Evolutionary conservation across 2,797 vertebrate genomes (phyloP).

Genomic region (Parauchenoglanis punctatus): DNA sequence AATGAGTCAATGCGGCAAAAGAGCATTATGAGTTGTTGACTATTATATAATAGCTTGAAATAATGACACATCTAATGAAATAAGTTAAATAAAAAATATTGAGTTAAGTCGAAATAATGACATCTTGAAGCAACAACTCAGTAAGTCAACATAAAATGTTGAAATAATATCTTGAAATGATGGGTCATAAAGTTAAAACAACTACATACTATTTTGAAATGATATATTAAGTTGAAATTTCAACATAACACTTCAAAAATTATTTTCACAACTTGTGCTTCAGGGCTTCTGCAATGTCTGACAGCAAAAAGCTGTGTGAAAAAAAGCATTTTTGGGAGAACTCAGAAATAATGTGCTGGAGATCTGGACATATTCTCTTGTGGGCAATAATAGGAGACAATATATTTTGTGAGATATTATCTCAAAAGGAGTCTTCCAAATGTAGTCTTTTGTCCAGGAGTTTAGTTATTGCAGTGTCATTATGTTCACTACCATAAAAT

Average conservation of each 20-base stretch:
- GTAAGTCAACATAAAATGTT: not conserved
- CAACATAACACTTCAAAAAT: not conserved
- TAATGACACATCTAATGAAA: not conserved
- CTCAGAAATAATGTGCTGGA: not conserved
- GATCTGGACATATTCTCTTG: conserved; percentile 14
- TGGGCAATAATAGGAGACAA: conserved; percentile 29
- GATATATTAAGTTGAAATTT: not conserved
- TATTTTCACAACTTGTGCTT: not conserved
- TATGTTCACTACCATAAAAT: conserved; percentile 23
- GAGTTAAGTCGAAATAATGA: not conserved
- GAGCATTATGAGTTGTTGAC: not conserved
- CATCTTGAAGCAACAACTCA: not conserved
- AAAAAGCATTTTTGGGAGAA: not conserved
- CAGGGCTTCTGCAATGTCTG: not conserved
- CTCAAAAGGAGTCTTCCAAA: conserved; percentile 28
- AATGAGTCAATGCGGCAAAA: not conserved
- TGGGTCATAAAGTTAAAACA: not conserved
- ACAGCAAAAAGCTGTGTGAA: not conserved
- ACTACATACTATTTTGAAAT: not conserved
- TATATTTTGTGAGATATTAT: conserved; percentile 35
- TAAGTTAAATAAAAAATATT: not conserved
- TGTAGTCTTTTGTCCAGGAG: conserved; percentile 14
- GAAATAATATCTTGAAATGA: not conserved
- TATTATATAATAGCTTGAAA: not conserved
- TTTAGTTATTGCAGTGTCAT: conserved; percentile 40